phyloP scores from a whole-genome alignment of 2,888 invertebrate species.

The Aquatica leii region DNA sequence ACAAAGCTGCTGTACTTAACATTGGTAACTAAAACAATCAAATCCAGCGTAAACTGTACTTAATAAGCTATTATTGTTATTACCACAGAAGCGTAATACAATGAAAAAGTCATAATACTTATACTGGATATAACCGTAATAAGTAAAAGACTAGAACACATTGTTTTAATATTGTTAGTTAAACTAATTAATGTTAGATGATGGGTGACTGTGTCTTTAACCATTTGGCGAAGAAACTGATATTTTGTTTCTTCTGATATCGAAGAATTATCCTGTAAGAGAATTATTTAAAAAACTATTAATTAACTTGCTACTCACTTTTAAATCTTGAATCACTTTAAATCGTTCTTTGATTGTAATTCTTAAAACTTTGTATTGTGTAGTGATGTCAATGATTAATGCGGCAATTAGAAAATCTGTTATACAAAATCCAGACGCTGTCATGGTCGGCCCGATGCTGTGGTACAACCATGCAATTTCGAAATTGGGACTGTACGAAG shows the following conservation, averaged over 20 bases:
- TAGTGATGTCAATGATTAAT: conserved; percentile 13
- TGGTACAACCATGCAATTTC: conserved; percentile 26
- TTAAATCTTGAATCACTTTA: background rate
- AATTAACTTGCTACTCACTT: background rate
- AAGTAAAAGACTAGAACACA: background rate
- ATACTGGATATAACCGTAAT: background rate
- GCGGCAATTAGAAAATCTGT: conserved; percentile 8
- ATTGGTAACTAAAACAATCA: conserved; percentile 9
- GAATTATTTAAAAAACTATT: no score
- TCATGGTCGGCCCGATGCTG: background rate
- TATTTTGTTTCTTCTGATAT: background rate
- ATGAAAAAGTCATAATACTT: background rate
- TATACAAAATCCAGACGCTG: conserved; percentile 8
- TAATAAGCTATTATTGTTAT: background rate
- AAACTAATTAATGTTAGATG: background rate
- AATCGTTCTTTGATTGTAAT: background rate
- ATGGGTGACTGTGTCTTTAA: background rate
- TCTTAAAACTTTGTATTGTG: conserved; percentile 14
- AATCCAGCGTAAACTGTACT: background rate
- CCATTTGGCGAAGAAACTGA: background rate
- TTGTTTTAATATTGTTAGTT: background rate
- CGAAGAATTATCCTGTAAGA: background rate
- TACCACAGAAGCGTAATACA: conserved; percentile 13
- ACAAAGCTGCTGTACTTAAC: background rate
- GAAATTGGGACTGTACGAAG: conserved; percentile 23